phyloP scores from a whole-genome alignment of 1,140 invertebrate species.

The Potamilus streckersoni region DNA sequence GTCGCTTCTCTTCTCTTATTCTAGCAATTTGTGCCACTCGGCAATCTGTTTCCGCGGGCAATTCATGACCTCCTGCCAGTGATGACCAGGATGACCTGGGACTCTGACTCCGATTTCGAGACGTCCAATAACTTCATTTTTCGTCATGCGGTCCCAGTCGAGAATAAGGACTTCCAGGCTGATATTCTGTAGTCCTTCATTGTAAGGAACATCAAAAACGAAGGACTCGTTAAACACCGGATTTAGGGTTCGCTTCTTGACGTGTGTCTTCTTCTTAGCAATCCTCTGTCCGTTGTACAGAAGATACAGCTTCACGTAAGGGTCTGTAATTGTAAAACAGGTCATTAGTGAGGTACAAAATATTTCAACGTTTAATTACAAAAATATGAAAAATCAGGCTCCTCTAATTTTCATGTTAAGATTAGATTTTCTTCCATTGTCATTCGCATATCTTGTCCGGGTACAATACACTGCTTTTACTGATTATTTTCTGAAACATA shows the following conservation, averaged over 20 bases:
- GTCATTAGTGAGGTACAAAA: no score
- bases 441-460: no score
- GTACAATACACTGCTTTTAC: no score
- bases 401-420: no score
- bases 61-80: constrained; percentile 96
- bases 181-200: constrained; percentile 87
- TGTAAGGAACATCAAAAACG: constrained; percentile 75
- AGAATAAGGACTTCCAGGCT: constrained; percentile 92
- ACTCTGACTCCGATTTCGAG: constrained; percentile 86
- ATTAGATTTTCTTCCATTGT: no score
- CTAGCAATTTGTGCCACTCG: constrained; percentile 96
- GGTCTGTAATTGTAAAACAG: constrained; percentile 70
- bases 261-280: constrained; percentile 99
- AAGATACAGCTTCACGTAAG: constrained; percentile 95
- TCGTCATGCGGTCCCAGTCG: constrained; percentile 97
- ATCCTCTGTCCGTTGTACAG: constrained; percentile 97
- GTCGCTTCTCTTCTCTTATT: constrained; percentile 72
- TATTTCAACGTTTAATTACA: no score
- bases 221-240: constrained; percentile 99
- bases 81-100: constrained; percentile 83
- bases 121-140: constrained; percentile 93
- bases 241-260: constrained; percentile 96
- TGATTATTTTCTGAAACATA: no score
- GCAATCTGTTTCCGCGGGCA: constrained; percentile 97
- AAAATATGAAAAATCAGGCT: no score